These are phyloP conservation scores for Orbicella faveolata DNA, from an alignment of 64 coral and sea anemone genomes.

Conservation along the genomic window DNA sequence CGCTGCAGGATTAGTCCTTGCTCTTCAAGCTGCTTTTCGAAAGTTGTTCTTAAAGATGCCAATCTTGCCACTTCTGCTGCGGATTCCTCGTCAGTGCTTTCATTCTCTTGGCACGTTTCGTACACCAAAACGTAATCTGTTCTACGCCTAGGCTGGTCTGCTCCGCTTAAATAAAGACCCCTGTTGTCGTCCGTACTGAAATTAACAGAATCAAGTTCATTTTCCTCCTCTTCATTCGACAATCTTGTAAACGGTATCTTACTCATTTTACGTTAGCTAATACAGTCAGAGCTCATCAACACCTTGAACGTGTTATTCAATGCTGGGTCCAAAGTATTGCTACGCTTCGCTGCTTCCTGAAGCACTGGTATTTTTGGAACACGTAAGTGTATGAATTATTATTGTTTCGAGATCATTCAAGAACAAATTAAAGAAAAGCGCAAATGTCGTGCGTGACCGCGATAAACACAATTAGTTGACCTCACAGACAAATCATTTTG, in stretches of 20 bases:
- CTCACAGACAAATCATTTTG: no score
- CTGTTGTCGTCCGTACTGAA: background rate
- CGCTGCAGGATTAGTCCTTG: slow-evolving; percentile 4
- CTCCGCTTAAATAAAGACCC: background rate
- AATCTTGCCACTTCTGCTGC: background rate
- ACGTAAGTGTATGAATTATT: no score
- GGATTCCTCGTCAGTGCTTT: background rate
- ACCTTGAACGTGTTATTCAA: no score
- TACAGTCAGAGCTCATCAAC: background rate
- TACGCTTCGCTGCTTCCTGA: no score
- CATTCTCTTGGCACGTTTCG: slow-evolving; percentile 11
- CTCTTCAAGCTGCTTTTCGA: slow-evolving; percentile 20
- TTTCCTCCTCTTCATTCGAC: background rate
- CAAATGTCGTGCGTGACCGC: no score
- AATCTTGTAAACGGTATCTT: slow-evolving; percentile 1
- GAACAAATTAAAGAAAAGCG: no score
- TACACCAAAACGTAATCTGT: slow-evolving; percentile 26
- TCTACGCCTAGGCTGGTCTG: background rate
- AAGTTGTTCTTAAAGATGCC: background rate
- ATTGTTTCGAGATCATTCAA: no score
- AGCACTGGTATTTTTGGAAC: background rate
- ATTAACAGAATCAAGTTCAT: background rate
- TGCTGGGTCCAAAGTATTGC: background rate
- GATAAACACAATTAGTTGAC: no score
- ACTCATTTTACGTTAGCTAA: background rate